Evolutionary conservation across 2,888 invertebrate species (phyloP), one percentile per base, ranked within the genome.

Genomic region (Phengaris arion): DNA sequence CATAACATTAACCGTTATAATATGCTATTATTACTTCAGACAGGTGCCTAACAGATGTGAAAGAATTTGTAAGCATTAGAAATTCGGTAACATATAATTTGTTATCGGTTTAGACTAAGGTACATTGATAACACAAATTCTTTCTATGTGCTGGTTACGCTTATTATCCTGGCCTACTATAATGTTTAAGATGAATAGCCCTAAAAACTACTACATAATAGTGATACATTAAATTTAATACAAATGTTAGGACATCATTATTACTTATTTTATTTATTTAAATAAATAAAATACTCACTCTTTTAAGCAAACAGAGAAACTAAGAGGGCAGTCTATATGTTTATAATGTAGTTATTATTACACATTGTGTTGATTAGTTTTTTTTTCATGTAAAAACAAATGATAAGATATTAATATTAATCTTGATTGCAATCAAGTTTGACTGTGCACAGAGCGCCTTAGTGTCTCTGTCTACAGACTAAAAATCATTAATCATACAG

Each of bases 171-270:
- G 4, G 52, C 52, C 8, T 1, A 52, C 8, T 8, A 5, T 48
- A 6, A 48, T 48, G 6, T 48, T 48, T 48, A 48, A 48, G 8
- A 6, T 48, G 7, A 48, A 48, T 35, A 48, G 48, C 48, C 48
- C 6, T 48, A 48, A 48, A 52, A 52, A 52, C 52, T 52, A 52
- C 52, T 52, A 12, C 9, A 52, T 4, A 35, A 35, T 35, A 35
- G 2, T 35, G 12, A 52, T 52, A 9, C 52, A 9, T 12, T 10
- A 55, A n/a, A 10, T 9, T 64, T 64, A 64, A 12, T 59, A 64
- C 64, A 64, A 64, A 64, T 64, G 35, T 64, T 64, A 12, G 22
- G 64, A 64, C 12, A 45, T 64, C 64, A 64, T 45, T 64, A 35
- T 35, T 64, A 35, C 35, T 35, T 35, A 35, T 35, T 35, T 35